A percentile compares a stretch with the other conserved stretches of the same genome.
phyloP scores from a whole-genome alignment of 1,140 invertebrate species.

The Magallana angulata region DNA sequence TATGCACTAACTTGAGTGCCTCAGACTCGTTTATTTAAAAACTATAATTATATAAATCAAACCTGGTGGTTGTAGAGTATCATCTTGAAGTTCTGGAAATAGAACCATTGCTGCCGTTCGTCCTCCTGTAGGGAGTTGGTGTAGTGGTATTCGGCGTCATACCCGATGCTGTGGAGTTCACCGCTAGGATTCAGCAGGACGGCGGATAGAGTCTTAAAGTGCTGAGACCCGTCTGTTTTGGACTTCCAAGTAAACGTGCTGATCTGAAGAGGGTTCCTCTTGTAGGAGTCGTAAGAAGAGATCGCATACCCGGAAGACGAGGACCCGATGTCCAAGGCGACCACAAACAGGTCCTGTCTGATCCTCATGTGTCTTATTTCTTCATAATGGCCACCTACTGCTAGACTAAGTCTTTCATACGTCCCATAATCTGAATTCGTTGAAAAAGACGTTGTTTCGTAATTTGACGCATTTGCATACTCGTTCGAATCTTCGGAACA shows the following conservation, averaged over 20 bases:
- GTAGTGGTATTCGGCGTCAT: constrained; percentile 18
- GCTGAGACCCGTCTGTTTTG: neutral
- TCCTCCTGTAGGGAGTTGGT: neutral
- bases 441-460: neutral
- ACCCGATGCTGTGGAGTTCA: neutral
- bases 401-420: neutral
- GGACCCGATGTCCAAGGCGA: neutral
- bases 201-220: constrained; percentile 10
- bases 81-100: constrained; percentile 33
- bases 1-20: no score
- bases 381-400: neutral
- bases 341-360: neutral
- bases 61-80: constrained; percentile 26
- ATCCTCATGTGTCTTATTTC: neutral
- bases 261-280: neutral
- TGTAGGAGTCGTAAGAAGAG: neutral
- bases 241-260: constrained; percentile 12
- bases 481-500: no score
- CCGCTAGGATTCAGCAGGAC: constrained; percentile 6
- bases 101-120: constrained; percentile 8
- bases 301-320: constrained; percentile 5
- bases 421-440: neutral
- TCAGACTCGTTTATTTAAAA: no score
- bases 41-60: no score
- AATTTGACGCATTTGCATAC: neutral